Percentiles rank a stretch among this genome's conserved stretches.
These are phyloP conservation scores for Zoanthus gigantus DNA, from an alignment of 92 coral and sea anemone genomes.

Conservation along the genomic window DNA sequence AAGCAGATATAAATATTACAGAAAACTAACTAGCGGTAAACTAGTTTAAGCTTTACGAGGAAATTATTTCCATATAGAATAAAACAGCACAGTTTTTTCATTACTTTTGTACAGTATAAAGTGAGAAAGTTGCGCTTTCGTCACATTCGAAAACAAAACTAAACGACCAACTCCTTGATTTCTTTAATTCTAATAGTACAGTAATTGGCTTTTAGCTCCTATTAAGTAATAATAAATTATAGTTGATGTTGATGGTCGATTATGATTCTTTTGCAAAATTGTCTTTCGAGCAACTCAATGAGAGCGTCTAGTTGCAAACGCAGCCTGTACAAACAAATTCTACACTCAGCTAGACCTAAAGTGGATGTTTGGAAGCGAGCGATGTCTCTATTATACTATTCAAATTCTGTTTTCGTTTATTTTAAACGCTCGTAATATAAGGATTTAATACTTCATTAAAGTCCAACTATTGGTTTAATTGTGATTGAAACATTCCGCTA, in stretches of 20 bases:
- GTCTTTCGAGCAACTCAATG: not conserved
- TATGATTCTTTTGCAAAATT: not conserved
- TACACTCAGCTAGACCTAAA: not conserved
- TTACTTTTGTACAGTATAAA: not conserved
- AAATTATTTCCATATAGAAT: not conserved
- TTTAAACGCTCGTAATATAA: conserved; percentile 11
- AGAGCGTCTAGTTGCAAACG: not conserved
- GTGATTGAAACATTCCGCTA: conserved; percentile 44
- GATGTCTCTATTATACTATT: conserved; percentile 10
- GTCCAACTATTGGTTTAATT: conserved; percentile 48
- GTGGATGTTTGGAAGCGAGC: conserved; percentile 20
- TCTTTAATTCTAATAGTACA: conserved; percentile 24
- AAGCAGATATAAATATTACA: not conserved
- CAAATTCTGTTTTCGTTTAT: not conserved
- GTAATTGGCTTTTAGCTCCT: conserved; percentile 30
- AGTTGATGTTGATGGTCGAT: conserved; percentile 28
- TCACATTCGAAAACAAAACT: not conserved
- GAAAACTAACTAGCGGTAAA: too few relatives aligned
- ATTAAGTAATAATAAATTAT: conserved; percentile 36
- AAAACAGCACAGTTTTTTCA: not conserved
- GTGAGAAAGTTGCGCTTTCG: not conserved
- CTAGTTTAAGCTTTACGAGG: not conserved
- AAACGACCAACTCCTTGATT: not conserved
- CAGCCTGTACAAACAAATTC: not conserved
- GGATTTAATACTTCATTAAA: conserved; percentile 51